Conservation (phyloP, 2,797 vertebrate species). For the Rhynchotus rufescens region DNA sequence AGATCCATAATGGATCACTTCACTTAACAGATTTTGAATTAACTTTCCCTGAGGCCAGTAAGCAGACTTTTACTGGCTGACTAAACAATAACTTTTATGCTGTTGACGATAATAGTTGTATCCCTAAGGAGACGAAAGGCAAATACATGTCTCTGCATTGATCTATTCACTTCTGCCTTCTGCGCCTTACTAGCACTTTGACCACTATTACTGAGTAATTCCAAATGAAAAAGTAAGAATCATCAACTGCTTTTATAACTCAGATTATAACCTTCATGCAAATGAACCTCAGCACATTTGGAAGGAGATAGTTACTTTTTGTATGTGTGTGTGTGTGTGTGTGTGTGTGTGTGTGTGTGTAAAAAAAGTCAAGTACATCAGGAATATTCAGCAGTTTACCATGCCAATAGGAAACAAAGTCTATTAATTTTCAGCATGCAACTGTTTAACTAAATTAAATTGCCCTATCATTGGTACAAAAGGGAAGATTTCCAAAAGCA, state of each 20-base stretch:
- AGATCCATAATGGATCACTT: not conserved
- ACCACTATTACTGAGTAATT: not conserved
- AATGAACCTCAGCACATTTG: not conserved
- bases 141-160: not conserved
- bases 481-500: slow-evolving; percentile 20
- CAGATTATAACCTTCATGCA: not conserved
- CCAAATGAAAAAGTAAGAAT: not conserved
- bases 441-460: slow-evolving; percentile 41
- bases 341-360: no score
- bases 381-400: not conserved
- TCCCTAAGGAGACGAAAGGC: not conserved
- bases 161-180: not conserved
- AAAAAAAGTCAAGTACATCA: not conserved
- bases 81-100: not conserved
- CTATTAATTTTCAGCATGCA: slow-evolving; percentile 59
- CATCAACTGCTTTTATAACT: not conserved
- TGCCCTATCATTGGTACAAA: slow-evolving; percentile 9
- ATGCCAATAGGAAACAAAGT: slow-evolving; percentile 27
- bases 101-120: not conserved
- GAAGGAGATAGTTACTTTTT: not conserved
- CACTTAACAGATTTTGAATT: not conserved
- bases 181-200: not conserved
- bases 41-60: not conserved
- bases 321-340: not conserved
- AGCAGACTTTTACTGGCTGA: not conserved